Base-by-base conservation (phyloP, 2,888 invertebrate genomes). In the Rotaria socialis region DNA sequence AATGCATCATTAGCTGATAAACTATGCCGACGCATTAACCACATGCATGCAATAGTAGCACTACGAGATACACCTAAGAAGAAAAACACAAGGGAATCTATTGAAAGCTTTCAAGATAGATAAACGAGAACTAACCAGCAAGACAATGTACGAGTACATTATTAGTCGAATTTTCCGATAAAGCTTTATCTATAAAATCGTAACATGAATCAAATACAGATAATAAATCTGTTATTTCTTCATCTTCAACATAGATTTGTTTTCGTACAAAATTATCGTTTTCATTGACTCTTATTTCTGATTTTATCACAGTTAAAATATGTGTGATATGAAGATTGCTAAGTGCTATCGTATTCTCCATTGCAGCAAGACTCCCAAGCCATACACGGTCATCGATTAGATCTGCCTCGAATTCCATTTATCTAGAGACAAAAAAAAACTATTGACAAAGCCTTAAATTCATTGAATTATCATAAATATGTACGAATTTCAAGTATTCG, bases 1-100 rank as follows among this genome's bases (percentile, higher is more conserved):
- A 80, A 47, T 47, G 80, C 80, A n/a, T 16, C 14, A 14, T 80
- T 22, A 47, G 24, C 47, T 11, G 80, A 24, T 80, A 80, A n/a
- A 14, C 35, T 47, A 47, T 80, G n/a, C 24, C 47, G 43, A 43
- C 47, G 43, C 80, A 80, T 80, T 11, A 80, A n/a, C 43, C 47
- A 80, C 80, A 80, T 80, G 7, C 47, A 43, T n/a, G 80, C 43
- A 47, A 80, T 80, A n/a, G 80, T 80, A n/a, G 80, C 80, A 80
- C 80, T 80, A 14, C 80, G 43, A 11, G 80, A 80, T 14, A 80
- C 47, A 14, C 80, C 80, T 80, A 14, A 10, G 11, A 14, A 52
- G 14, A 47, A 43, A 7, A 47, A 47, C 0, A 24, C 47, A 80
- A 35, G 4, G 1, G 19, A 27, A 27, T 67, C 5, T 35, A 67